Evolutionary conservation across 2,888 invertebrate species (phyloP).

Genomic region (Eutolmus rufibarbis): DNA sequence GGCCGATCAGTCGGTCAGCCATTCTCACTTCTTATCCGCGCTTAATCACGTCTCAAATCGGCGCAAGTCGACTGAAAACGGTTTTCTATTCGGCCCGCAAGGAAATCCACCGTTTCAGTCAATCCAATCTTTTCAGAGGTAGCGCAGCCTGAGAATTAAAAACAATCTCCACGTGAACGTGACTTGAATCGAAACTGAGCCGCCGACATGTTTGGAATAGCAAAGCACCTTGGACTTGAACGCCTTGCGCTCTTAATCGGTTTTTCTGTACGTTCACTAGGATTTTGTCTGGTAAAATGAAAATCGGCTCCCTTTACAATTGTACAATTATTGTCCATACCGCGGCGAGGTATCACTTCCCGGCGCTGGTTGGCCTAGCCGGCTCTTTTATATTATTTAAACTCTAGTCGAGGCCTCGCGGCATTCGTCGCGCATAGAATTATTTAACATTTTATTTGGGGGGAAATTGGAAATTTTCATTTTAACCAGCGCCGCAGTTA

Average conservation of each 20-base stretch:
- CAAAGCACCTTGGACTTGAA: slow-evolving; percentile 37
- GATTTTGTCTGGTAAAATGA: neutral
- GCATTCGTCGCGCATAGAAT: neutral
- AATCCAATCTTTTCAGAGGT: neutral
- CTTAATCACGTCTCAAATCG: neutral
- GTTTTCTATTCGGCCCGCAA: slow-evolving; percentile 19
- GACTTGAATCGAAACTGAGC: slow-evolving; percentile 17
- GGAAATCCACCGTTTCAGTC: slow-evolving; percentile 6
- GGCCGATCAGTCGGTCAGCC: neutral
- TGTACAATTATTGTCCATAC: neutral
- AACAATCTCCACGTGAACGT: slow-evolving; percentile 34
- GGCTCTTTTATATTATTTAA: neutral
- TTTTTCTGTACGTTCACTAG: slow-evolving; percentile 3
- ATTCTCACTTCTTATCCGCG: slow-evolving; percentile 13
- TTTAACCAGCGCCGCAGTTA: neutral
- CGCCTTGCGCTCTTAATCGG: slow-evolving; percentile 13
- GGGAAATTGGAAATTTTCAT: neutral
- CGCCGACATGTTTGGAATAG: slow-evolving; percentile 13
- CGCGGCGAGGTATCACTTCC: neutral
- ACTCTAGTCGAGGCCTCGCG: neutral
- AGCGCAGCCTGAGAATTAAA: slow-evolving; percentile 10
- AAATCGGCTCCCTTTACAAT: neutral
- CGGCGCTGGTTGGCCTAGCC: neutral
- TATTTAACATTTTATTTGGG: neutral
- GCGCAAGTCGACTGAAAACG: slow-evolving; percentile 1